Percentiles rank a stretch among this genome's conserved stretches.
These are phyloP conservation scores for Chelonus insularis DNA, from an alignment of 1,140 invertebrate genomes.

Conservation along the genomic window DNA sequence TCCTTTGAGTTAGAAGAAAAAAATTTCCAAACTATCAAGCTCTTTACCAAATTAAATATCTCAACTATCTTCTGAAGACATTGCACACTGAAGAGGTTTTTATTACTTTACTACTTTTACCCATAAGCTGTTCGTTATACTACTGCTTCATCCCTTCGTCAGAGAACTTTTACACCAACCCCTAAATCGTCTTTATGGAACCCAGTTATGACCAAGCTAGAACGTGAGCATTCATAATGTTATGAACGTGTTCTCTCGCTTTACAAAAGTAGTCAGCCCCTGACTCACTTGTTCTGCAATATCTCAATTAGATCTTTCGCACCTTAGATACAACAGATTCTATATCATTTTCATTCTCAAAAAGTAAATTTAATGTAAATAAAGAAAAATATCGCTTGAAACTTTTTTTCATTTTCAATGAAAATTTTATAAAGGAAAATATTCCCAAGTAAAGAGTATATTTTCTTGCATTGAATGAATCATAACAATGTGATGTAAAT, in stretches of 20 bases:
- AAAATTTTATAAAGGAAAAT: too few relatives aligned
- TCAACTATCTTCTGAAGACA: neutral
- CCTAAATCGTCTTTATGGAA: constrained; percentile 19
- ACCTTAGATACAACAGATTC: neutral
- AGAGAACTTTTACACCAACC: constrained; percentile 10
- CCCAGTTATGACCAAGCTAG: constrained; percentile 13
- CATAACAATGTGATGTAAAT: too few relatives aligned
- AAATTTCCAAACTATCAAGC: neutral
- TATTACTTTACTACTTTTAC: constrained; percentile 17
- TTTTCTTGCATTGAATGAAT: too few relatives aligned
- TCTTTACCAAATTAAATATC: constrained; percentile 21
- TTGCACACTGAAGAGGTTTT: constrained; percentile 11
- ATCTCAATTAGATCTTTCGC: constrained; percentile 6
- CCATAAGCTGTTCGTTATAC: neutral
- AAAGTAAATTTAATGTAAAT: too few relatives aligned
- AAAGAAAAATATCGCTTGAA: too few relatives aligned
- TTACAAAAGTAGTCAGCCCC: neutral
- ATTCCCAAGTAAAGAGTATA: too few relatives aligned
- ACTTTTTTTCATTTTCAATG: too few relatives aligned
- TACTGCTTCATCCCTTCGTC: neutral
- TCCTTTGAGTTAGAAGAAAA: neutral
- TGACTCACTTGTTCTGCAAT: neutral
- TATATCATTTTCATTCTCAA: neutral
- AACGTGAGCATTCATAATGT: constrained; percentile 25
- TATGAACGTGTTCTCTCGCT: neutral